phyloP scores from a whole-genome alignment of 2,888 invertebrate species.

The Amiota communis region DNA sequence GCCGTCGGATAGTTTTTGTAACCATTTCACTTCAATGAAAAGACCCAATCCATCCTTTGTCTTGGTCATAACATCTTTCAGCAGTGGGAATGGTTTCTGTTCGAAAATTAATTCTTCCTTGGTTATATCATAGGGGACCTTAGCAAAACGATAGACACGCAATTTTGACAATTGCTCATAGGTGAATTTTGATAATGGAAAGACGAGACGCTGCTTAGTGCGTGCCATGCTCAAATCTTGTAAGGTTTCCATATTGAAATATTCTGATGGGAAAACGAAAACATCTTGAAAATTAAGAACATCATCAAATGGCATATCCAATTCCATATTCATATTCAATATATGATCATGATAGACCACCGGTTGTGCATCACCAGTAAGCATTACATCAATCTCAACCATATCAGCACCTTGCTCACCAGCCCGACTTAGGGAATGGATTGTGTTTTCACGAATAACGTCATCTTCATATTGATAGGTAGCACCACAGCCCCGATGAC shows the following conservation, averaged over 20 bases:
- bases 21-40: slow-evolving; percentile 97
- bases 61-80: slow-evolving; percentile 83
- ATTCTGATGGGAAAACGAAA: slow-evolving; percentile 86
- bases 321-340: slow-evolving; percentile 68
- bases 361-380: slow-evolving; percentile 92
- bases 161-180: background rate
- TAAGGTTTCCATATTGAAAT: background rate
- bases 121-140: slow-evolving; percentile 76
- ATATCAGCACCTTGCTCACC: slow-evolving; percentile 93
- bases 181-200: background rate
- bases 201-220: background rate
- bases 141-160: slow-evolving; percentile 75
- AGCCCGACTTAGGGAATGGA: slow-evolving; percentile 91
- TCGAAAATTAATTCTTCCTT: slow-evolving; percentile 14
- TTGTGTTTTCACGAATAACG: slow-evolving; percentile 83
- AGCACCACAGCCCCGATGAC: slow-evolving; percentile 92
- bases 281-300: slow-evolving; percentile 12
- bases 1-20: slow-evolving; percentile 79
- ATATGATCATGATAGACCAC: slow-evolving; percentile 91
- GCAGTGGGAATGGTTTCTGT: slow-evolving; percentile 85
- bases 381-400: slow-evolving; percentile 97
- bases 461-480: slow-evolving; percentile 82
- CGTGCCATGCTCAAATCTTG: background rate
- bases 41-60: slow-evolving; percentile 89
- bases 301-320: background rate